These are phyloP conservation scores for Rhynchonycteris naso DNA, from an alignment of 2,797 vertebrate genomes.

Conservation along the genomic window DNA sequence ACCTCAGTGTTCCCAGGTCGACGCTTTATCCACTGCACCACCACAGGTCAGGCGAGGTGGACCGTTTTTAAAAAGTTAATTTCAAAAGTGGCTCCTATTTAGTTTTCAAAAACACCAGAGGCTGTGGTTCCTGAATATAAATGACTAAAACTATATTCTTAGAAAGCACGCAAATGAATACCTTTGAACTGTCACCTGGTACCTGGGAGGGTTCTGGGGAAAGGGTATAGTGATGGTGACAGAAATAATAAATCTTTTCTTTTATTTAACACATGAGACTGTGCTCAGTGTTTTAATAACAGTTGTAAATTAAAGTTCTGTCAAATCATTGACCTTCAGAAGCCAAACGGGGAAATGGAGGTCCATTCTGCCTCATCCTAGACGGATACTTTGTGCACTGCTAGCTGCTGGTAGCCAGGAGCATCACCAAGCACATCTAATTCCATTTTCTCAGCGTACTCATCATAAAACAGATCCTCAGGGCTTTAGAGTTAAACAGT, in stretches of 20 bases:
- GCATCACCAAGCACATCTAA: neutral
- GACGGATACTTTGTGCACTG: neutral
- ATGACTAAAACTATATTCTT: neutral
- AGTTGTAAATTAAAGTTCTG: neutral
- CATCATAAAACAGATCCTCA: neutral
- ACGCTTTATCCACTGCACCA: no score
- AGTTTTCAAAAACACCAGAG: constrained; percentile 5
- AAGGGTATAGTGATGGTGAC: neutral
- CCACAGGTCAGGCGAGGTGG: no score
- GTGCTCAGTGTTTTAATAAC: neutral
- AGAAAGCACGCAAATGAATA: neutral
- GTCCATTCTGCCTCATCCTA: neutral
- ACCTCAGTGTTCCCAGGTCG: no score
- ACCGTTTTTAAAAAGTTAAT: neutral
- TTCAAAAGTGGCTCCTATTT: constrained; percentile 1
- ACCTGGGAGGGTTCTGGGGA: neutral
- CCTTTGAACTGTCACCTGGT: neutral
- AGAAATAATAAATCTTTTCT: neutral
- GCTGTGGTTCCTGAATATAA: neutral
- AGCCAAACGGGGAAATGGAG: neutral
- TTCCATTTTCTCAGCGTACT: neutral
- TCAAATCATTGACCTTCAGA: neutral
- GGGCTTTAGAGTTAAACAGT: neutral
- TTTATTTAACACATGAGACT: neutral
- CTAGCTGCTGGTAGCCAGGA: neutral